These are phyloP conservation scores for Eugnorisma glareosa DNA, from an alignment of 2,888 invertebrate species.

Conservation along the genomic window DNA sequence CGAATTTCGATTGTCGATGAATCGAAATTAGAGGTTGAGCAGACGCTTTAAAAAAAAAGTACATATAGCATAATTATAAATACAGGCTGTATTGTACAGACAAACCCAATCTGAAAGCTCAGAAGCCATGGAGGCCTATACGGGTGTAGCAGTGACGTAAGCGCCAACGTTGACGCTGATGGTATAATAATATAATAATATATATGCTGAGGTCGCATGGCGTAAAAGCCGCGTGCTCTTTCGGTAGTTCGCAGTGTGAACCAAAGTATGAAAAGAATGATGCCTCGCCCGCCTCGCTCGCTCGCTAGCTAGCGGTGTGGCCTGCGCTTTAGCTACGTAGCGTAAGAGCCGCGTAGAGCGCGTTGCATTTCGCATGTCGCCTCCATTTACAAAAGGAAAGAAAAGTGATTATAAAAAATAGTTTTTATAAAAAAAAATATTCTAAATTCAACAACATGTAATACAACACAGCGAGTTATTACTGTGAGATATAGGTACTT, in stretches of 20 bases:
- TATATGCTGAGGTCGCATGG: not conserved
- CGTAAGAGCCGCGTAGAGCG: not conserved
- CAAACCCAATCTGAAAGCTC: not conserved
- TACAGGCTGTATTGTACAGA: not conserved
- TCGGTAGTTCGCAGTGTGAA: too few relatives aligned
- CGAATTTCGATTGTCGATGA: slow-evolving; percentile 17
- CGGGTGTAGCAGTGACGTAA: not conserved
- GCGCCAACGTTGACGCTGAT: not conserved
- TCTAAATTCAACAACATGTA: too few relatives aligned
- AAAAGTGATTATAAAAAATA: not conserved
- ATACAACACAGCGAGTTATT: slow-evolving; percentile 5
- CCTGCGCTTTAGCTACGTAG: too few relatives aligned
- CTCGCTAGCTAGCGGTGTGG: too few relatives aligned
- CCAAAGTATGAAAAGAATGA: too few relatives aligned
- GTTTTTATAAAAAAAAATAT: not conserved
- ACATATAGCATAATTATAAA: not conserved
- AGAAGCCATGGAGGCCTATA: not conserved
- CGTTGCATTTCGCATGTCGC: not conserved
- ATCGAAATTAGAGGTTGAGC: not conserved
- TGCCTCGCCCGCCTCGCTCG: too few relatives aligned
- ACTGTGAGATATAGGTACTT: not conserved
- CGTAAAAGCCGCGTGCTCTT: not conserved
- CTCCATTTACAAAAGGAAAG: not conserved
- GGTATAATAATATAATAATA: too few relatives aligned
- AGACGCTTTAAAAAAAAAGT: not conserved